Base-by-base conservation (phyloP, 2,888 invertebrate species). In the Frankliniella fusca region DNA sequence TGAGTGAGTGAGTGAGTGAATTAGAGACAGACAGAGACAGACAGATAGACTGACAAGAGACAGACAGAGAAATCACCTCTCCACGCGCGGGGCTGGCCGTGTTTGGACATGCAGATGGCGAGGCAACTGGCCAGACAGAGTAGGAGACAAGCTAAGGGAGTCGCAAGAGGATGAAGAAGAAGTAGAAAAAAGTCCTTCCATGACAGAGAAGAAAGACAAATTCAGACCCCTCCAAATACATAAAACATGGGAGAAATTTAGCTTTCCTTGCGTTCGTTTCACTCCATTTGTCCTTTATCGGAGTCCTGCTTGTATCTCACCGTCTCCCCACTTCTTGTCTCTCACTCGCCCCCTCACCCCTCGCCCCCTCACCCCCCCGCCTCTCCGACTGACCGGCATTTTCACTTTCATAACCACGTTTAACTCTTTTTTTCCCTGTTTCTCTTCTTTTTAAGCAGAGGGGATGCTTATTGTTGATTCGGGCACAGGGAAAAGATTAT, bases 161-260 rank as follows among this genome's bases (percentile, higher is more conserved):
- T 11, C 11, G 54, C 15, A 23, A 0, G 23, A 70, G 70, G 70
- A 23, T n/a, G 70, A 23, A 23, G 54, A 18, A 1, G 54, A 54
- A 18, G 50, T 9, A 12, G 7, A 70, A 20, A 18, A 61, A 61
- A 61, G 61, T 7, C 7, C 61, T 15, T 12, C 61, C 70, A 61
- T 61, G 70, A 76, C 23, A 76, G 11, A 27, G 27, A 0, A 27
- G 27, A 23, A 76, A 27, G 70, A 27, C 27, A 23, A 23, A 76
- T 23, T 27, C 70, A 76, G 70, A 76, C 23, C 12, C 70, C 27
- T 27, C 70, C 27, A 76, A 76, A 76, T 76, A 76, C 70, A 76
- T 76, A 76, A 76, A 76, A 76, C 70, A 76, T 76, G 70, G 70
- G 12, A 23, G 70, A 76, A 76, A 76, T 76, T 70, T 70, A 23